Conservation (phyloP, 2,113 vertebrate genomes). For the Callithrix jacchus region DNA sequence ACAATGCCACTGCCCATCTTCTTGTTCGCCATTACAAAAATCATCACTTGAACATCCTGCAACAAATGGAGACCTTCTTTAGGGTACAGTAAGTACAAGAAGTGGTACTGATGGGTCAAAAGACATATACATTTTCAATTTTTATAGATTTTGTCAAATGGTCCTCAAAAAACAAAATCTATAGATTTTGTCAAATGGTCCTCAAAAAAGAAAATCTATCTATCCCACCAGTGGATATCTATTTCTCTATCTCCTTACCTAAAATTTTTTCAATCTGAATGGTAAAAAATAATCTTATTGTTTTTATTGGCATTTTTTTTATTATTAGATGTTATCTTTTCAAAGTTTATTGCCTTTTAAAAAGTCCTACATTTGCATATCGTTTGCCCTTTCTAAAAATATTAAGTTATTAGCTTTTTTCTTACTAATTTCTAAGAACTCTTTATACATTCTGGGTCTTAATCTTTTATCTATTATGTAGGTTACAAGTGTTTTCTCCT, state of each 20-base stretch:
- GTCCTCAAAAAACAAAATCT: not conserved
- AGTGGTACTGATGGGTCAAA: not conserved
- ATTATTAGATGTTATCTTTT: not conserved
- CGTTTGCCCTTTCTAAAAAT: not conserved
- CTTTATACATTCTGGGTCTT: not conserved
- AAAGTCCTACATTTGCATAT: not conserved
- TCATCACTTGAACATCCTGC: not conserved
- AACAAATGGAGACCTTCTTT: not conserved
- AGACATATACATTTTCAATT: not conserved
- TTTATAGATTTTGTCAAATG: not conserved
- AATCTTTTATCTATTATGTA: not conserved
- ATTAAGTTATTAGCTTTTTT: not conserved
- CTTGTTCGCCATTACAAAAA: not conserved
- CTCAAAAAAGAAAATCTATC: not conserved
- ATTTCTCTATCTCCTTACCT: not conserved
- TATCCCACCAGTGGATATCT: not conserved
- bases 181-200: not conserved
- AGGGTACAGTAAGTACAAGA: not conserved
- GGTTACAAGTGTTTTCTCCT: not conserved
- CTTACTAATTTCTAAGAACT: not conserved
- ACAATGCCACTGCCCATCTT: not conserved
- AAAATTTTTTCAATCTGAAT: not conserved
- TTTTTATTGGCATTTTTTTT: slow-evolving; percentile 30
- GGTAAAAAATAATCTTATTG: not conserved
- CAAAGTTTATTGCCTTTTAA: not conserved